Conservation (phyloP, 2,797 vertebrate genomes). For the Myripristis murdjan region DNA sequence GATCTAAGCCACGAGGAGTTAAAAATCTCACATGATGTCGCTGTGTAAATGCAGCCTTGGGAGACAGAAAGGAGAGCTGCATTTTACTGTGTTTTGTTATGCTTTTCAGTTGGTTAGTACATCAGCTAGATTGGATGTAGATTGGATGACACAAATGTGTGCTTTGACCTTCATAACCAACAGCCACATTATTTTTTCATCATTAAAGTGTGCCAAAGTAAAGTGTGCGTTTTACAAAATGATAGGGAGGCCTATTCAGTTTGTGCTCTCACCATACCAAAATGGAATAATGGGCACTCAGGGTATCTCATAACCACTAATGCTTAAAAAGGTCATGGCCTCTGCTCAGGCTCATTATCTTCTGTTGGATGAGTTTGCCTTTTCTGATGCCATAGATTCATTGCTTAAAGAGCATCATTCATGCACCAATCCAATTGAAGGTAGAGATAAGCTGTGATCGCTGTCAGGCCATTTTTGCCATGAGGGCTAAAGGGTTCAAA, state of each 20-base stretch:
- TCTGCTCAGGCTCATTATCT: constrained; percentile 53
- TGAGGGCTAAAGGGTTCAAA: constrained; percentile 59
- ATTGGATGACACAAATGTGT: not conserved
- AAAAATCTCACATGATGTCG: not conserved
- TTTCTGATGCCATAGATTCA: constrained; percentile 57
- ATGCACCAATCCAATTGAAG: constrained; percentile 60
- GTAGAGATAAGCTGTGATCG: constrained; percentile 71
- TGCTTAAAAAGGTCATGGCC: constrained; percentile 51
- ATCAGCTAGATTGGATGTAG: not conserved
- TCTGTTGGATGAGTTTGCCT: constrained; percentile 46
- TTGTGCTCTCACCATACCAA: constrained; percentile 9
- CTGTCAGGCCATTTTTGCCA: constrained; percentile 60
- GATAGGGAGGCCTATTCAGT: constrained; percentile 31
- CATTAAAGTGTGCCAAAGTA: not conserved
- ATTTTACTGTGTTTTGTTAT: too few relatives aligned
- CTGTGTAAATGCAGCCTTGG: not conserved
- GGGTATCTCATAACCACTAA: constrained; percentile 44
- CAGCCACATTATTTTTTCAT: constrained; percentile 1
- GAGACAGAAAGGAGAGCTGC: not conserved
- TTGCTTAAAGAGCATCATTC: constrained; percentile 66
- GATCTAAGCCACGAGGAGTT: not conserved
- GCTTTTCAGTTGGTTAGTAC: not conserved
- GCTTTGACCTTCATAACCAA: not conserved
- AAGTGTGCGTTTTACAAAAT: not conserved
- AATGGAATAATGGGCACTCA: constrained; percentile 34